These are phyloP conservation scores for Karalla daura DNA, from an alignment of 2,797 vertebrate species.

Conservation along the genomic window DNA sequence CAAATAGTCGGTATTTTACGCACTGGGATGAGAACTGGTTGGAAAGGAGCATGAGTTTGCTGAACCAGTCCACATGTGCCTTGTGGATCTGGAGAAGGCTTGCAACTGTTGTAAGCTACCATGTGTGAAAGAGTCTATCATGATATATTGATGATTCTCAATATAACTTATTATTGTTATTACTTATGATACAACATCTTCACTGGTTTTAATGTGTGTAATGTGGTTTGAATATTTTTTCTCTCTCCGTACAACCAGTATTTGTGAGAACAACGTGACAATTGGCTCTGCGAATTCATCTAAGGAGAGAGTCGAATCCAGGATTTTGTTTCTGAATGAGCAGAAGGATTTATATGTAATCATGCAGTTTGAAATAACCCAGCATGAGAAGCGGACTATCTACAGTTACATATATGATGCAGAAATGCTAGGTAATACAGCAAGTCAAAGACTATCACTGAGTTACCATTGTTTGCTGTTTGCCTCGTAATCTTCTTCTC, in stretches of 20 bases:
- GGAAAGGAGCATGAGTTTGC: too few relatives aligned
- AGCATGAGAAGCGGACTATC: slow-evolving; percentile 4
- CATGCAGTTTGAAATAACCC: slow-evolving; percentile 45
- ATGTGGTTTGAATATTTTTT: too few relatives aligned
- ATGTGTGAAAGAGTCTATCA: too few relatives aligned
- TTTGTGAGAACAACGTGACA: not conserved
- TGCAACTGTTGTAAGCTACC: too few relatives aligned
- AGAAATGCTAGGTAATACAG: slow-evolving; percentile 32
- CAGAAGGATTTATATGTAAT: fast-evolving
- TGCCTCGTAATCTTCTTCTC: too few relatives aligned
- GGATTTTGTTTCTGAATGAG: not conserved
- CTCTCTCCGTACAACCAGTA: slow-evolving; percentile 35
- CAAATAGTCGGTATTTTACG: too few relatives aligned
- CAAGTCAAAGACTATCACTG: not conserved
- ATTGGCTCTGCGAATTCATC: not conserved
- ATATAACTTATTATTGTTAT: too few relatives aligned
- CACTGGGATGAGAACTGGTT: too few relatives aligned
- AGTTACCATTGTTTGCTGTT: not conserved
- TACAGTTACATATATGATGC: not conserved
- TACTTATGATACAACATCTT: not conserved
- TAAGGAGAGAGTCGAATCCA: slow-evolving; percentile 6
- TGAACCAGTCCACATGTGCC: too few relatives aligned
- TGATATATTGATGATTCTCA: too few relatives aligned
- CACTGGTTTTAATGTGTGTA: not conserved
- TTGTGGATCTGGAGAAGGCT: too few relatives aligned